These are phyloP conservation scores for Acanthaster planci DNA, from an alignment of 35 echinoderm and acorn worm species.

Conservation along the genomic window DNA sequence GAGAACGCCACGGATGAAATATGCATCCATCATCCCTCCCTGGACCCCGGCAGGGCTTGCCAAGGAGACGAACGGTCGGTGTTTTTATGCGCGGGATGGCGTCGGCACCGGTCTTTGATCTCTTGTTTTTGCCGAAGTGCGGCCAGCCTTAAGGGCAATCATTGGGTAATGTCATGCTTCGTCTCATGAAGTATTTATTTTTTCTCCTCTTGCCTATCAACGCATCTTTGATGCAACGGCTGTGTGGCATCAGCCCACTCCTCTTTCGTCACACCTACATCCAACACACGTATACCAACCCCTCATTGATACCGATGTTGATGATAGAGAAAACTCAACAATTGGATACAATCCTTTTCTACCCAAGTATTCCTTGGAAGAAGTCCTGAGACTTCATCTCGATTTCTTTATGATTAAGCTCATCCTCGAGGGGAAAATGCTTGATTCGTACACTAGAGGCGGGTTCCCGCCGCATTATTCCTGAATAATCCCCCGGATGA, in stretches of 20 bases:
- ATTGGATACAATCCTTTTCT: not conserved
- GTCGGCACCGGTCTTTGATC: slow-evolving; percentile 17
- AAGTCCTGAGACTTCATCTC: slow-evolving; percentile 5
- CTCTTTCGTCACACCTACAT: no score
- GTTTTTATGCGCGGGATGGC: not conserved
- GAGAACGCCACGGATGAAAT: no score
- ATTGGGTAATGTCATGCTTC: not conserved
- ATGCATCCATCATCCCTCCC: no score
- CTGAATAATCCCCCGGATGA: no score
- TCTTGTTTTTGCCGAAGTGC: not conserved
- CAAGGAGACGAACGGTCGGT: no score
- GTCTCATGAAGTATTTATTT: slow-evolving; percentile 3
- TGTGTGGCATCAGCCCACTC: no score
- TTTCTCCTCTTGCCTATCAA: not conserved
- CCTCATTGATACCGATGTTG: no score
- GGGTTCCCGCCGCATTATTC: no score
- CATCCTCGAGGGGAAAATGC: slow-evolving; percentile 5
- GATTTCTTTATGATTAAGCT: not conserved
- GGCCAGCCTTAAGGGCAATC: slow-evolving; percentile 5
- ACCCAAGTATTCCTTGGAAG: not conserved
- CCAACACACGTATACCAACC: no score
- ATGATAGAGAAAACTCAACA: not conserved
- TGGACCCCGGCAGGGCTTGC: no score
- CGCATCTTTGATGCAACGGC: no score
- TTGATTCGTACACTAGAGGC: no score